These are phyloP conservation scores for Teleopsis dalmanni DNA, from an alignment of 1,140 invertebrate genomes.

Conservation along the genomic window DNA sequence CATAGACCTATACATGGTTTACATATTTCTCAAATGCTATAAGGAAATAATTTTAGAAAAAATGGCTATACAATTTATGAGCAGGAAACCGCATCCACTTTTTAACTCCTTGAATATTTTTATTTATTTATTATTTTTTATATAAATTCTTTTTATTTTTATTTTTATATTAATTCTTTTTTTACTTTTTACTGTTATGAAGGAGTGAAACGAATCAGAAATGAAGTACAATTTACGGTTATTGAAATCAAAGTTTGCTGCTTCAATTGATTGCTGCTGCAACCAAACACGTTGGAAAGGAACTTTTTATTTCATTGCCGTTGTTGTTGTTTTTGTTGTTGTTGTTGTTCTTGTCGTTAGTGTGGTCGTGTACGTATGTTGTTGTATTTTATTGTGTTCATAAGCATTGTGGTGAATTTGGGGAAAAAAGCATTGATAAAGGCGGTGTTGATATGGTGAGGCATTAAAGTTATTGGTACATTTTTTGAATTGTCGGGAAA, in stretches of 20 bases:
- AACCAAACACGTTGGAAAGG: constrained; percentile 10
- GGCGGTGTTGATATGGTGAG: no score
- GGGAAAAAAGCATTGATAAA: not conserved
- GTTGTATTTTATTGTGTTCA: no score
- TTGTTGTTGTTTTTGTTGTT: no score
- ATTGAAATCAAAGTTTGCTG: constrained; percentile 37
- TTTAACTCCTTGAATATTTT: not conserved
- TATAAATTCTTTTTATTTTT: not conserved
- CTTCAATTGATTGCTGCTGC: constrained; percentile 30
- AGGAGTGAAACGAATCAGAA: constrained; percentile 27
- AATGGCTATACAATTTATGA: no score
- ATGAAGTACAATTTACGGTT: constrained; percentile 37
- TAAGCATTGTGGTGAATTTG: not conserved
- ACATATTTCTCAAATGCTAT: no score
- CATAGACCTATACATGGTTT: no score
- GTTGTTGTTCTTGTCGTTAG: no score
- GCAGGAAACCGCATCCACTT: constrained; percentile 13
- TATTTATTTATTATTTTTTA: not conserved
- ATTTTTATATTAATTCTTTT: constrained; percentile 16
- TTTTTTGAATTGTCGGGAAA: no score
- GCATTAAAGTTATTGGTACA: no score
- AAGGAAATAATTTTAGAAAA: no score
- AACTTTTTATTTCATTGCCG: not conserved
- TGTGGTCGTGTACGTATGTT: no score
- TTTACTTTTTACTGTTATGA: constrained; percentile 14